Evolutionary conservation across 2,888 invertebrate species (phyloP).

Genomic region (Eristalis intricaria): DNA sequence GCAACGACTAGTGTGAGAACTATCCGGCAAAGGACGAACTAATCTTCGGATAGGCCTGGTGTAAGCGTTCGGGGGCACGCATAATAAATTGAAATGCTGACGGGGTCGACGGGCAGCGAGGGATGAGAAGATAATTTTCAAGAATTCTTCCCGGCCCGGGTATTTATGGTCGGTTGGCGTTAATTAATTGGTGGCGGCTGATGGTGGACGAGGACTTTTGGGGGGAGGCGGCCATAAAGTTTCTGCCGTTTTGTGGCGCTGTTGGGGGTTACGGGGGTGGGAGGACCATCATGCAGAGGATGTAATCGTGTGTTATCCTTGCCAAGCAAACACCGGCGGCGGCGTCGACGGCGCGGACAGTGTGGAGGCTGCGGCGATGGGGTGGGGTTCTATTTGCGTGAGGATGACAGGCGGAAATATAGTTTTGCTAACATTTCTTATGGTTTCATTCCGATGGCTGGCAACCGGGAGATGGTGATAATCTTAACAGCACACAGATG

Average conservation of each 20-base stretch:
- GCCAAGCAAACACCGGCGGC: slow-evolving; percentile 28
- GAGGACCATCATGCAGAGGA: not conserved
- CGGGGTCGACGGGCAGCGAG: slow-evolving; percentile 2
- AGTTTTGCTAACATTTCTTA: not conserved
- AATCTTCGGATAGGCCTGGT: slow-evolving; percentile 48
- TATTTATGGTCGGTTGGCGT: slow-evolving; percentile 66
- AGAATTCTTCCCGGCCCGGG: slow-evolving; percentile 48
- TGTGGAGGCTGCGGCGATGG: too few species aligned
- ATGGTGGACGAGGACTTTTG: slow-evolving; percentile 16
- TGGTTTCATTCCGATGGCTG: not conserved
- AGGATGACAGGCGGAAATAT: slow-evolving; percentile 15
- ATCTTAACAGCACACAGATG: slow-evolving; percentile 18
- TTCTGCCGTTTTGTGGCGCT: slow-evolving; percentile 32
- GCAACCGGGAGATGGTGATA: not conserved
- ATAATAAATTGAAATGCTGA: slow-evolving; percentile 59
- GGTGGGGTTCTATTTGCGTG: slow-evolving; percentile 44
- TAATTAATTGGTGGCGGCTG: slow-evolving; percentile 64
- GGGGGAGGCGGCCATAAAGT: slow-evolving; percentile 41
- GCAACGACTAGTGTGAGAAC: slow-evolving; percentile 11
- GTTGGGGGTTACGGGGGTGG: not conserved
- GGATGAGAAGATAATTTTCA: slow-evolving; percentile 51
- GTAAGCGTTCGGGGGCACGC: slow-evolving; percentile 47
- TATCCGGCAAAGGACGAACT: slow-evolving; percentile 44
- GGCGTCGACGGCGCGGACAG: not conserved
- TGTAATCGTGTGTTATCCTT: slow-evolving; percentile 27